These are phyloP conservation scores for Bombus sylvicola DNA, from an alignment of 1,140 invertebrate genomes.

Conservation along the genomic window DNA sequence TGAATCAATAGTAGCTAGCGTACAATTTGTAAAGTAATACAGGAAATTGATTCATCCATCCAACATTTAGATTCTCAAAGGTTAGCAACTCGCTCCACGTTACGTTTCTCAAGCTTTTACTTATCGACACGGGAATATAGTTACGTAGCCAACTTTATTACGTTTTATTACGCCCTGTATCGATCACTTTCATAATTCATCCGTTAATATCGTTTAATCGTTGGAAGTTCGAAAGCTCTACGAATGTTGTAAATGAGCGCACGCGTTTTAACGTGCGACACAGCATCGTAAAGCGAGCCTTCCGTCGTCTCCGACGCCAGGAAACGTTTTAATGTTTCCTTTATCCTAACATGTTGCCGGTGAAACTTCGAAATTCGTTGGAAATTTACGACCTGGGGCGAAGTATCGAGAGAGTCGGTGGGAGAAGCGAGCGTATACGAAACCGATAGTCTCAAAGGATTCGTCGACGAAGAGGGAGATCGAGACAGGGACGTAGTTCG, in stretches of 20 bases:
- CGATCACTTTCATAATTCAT: constrained; percentile 10
- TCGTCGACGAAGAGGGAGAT: not conserved
- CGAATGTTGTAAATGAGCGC: not conserved
- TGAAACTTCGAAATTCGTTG: not conserved
- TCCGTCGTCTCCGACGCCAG: not conserved
- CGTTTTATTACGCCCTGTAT: not conserved
- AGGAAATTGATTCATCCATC: too few relatives aligned
- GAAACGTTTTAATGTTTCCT: constrained; percentile 3
- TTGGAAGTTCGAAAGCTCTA: not conserved
- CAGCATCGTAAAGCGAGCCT: not conserved
- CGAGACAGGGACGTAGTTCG: not conserved
- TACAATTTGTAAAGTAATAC: too few relatives aligned
- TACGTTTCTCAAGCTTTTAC: not conserved
- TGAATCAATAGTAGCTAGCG: not conserved
- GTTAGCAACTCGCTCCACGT: too few relatives aligned
- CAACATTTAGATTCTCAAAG: not conserved
- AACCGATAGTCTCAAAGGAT: constrained; percentile 15
- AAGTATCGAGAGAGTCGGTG: not conserved
- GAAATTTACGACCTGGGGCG: not conserved
- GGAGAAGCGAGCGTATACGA: not conserved
- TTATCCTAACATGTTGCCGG: not conserved
- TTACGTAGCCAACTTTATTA: not conserved
- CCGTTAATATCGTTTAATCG: not conserved
- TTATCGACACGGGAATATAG: not conserved
- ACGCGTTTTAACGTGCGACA: not conserved